Evolutionary conservation across 1,140 invertebrate species (phyloP), one percentile per base, ranked within the genome.

Genomic region (Triops cancriformis): DNA sequence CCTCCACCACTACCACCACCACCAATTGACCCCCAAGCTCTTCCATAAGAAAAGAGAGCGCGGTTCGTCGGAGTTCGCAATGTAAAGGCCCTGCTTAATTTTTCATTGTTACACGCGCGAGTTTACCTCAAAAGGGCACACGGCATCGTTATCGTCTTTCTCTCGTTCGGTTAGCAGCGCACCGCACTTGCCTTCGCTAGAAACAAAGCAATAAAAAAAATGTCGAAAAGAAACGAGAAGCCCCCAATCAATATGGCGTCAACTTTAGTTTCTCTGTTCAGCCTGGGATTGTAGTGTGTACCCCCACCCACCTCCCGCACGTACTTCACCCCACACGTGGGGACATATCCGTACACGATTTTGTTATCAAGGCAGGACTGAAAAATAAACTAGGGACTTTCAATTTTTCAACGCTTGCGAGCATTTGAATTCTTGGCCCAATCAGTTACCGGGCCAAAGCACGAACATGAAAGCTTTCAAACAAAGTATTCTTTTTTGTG

Each of bases 91-190:
- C 45, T n/a, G 45, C 51, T 64, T 64, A n/a, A 64, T 64, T 64
- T 23, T 64, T 64, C 51, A 64, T 64, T 64, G 18, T 23, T 64
- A 64, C 51, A 64, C 14, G 51, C 51, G 23, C 51, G 10, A 64
- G 51, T 64, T 64, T 64, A 64, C 51, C 51, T 14, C n/a, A 64
- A 64, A 64, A 64, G 51, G 51, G 14, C 51, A 64, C 51, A 64
- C 14, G 51, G 51, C 51, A 64, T 64, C 51, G 23, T 64, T 64
- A 64, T 64, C 51, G 23, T 64, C 31, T 37, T 37, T 7, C 7
- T 37, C 7, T 37, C 2, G 31, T 64, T 64, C 51, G 10, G 51
- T 18, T 23, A 18, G 10, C 6, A 9, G 23, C 23, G 51, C 23
- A 64, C 51, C 51, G 51, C 51, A 64, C 51, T 64, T 23, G 0